Conservation (phyloP, 2,888 invertebrate genomes). For the Hipparchia sbordonii region DNA sequence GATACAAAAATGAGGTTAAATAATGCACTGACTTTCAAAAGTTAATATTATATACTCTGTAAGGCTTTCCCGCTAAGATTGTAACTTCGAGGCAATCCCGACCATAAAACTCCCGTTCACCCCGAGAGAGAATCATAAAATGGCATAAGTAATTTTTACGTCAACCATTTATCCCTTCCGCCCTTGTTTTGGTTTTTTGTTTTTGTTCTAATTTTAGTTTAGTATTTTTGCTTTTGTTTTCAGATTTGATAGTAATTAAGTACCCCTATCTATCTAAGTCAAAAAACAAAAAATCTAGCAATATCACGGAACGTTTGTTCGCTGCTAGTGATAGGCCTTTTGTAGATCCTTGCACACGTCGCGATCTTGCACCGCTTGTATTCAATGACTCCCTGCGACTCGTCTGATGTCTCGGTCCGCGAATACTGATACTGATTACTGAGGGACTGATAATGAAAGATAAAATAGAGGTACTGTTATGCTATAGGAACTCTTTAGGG, state of each 20-base stretch:
- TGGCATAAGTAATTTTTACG: constrained; percentile 39
- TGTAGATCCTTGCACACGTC: too few species aligned
- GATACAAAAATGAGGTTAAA: constrained; percentile 4
- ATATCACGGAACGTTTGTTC: too few species aligned
- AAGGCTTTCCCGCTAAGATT: constrained; percentile 27
- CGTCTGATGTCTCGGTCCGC: too few species aligned
- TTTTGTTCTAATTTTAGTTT: constrained; percentile 26
- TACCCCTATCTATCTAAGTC: too few species aligned
- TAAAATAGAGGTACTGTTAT: too few species aligned
- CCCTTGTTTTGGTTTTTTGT: constrained; percentile 14
- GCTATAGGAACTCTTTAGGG: too few species aligned
- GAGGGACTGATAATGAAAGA: too few species aligned
- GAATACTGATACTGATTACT: too few species aligned
- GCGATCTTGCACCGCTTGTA: too few species aligned
- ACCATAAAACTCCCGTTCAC: constrained; percentile 37
- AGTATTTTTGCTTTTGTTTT: constrained; percentile 16
- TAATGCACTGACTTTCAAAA: constrained; percentile 11
- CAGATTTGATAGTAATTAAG: not conserved
- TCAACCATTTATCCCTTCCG: constrained; percentile 32
- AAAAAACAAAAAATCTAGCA: too few species aligned
- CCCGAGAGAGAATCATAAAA: constrained; percentile 36
- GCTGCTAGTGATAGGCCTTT: too few species aligned
- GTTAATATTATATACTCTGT: constrained; percentile 13
- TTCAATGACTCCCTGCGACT: too few species aligned
- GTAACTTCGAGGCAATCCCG: constrained; percentile 23